Evolutionary conservation across 2,113 vertebrate species (phyloP), one percentile per base, ranked within the genome.

Genomic region (Elephantulus edwardii): DNA sequence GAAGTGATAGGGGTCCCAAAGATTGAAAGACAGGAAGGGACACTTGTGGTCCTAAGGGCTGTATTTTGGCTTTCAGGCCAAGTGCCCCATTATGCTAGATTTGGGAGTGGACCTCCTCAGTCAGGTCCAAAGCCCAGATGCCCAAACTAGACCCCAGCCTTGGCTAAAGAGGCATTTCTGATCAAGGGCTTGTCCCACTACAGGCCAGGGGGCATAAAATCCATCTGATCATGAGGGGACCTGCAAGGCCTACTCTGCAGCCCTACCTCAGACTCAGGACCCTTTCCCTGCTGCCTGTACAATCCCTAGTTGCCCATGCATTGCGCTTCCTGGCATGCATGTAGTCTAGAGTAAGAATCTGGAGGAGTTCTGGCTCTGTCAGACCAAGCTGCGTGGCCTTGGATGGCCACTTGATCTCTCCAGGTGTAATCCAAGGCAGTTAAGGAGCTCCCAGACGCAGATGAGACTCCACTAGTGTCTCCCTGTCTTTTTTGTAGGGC

Each of bases 311-410:
- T 70, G 38, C 50, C 42, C 38, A 22, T 0, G 0, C 30, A 86
- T n/a, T n/a, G n/a, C n/a, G n/a, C n/a, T n/a, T n/a, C n/a, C n/a
- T 71, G 82, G 28, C 8, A 6, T 1, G 0, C 33, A 0, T 11
- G 9, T 12, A 4, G 5, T 8, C 74, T 33, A 42, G 10, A 40
- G 7, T 16, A 19, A 76, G 54, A 19, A 5, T 52, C 42, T 35
- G 12, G 28, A 24, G 12, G 46, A 68, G 28, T 78, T 30, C 88
- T 88, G 48, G 72, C 35, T 72, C 42, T 52, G 20, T 48, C 40
- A 40, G 3, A 35, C 86, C 44, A 11, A 54, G 74, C 68, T 75
- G 1, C 79, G 46, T 79, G 48, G 71, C 64, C n/a, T 40, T 83
- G 70, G 44, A 40, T 0, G 0, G 44, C 76, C 52, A 60, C 74